Evolutionary conservation across 2,113 vertebrate genomes (phyloP), one percentile per base, ranked within the genome.

Genomic region (Callospermophilus lateralis): DNA sequence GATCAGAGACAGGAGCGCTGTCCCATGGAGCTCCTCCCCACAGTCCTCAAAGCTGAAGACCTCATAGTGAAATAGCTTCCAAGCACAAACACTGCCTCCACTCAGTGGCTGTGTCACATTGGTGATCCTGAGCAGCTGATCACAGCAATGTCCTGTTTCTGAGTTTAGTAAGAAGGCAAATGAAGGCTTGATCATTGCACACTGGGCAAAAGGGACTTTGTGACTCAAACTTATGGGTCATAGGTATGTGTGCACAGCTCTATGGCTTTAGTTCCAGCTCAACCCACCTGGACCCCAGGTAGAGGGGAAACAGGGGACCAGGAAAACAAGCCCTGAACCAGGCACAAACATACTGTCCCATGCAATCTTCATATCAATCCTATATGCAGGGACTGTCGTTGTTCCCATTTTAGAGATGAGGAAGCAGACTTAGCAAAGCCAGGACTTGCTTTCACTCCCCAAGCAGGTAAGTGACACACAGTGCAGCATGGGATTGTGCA

Each of bases 111-210:
- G 92, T 93, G 95, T 97, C 45, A 68, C 95, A 83, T 77, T 97
- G 90, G 87, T 94, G 96, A 5, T 78, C 58, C 28, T 0, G 16
- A 61, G 42, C 26, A 0, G 34, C 79, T 97, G 96, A 97, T 97
- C 96, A 94, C 96, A 77, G 80, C 93, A 97, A 96, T 94, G 93
- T 74, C 91, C 67, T 96, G 97, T 98, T 65, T 97, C 97, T 95
- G 85, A 98, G 89, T 98, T 97, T 97, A 94, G 84, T 97, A 96
- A 89, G 96, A 90, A 77, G 53, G 98, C 98, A 97, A 98, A 98
- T 96, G 98, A 97, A 98, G 97, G 97, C 98, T 98, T 98, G 97
- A 93, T 78, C 81, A 95, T 87, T 0, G 0, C 97, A 96, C 92
- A 92, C 80, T 96, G 94, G 96, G 96, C 94, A 95, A 96, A 95